phyloP scores from a whole-genome alignment of 2,113 vertebrate species.

The Cyphomyrus plagiostoma region DNA sequence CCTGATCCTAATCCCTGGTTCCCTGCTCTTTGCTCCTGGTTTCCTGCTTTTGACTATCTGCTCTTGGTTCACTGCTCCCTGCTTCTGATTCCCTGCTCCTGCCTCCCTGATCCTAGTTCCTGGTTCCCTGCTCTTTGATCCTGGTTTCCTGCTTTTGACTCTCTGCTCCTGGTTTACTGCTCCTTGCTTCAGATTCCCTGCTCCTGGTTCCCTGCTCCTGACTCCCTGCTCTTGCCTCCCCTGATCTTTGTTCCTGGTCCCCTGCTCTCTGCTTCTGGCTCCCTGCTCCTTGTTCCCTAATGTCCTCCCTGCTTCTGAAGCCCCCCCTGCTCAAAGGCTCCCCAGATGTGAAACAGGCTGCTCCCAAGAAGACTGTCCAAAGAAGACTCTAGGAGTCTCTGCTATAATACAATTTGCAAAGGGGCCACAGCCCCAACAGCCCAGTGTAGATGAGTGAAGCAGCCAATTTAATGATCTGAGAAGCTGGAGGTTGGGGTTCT shows the following conservation, averaged over 20 bases:
- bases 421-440: background rate
- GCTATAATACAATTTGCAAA: background rate
- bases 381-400: background rate
- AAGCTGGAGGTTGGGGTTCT: background rate
- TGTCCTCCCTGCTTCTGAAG: background rate
- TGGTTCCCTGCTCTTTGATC: background rate
- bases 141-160: background rate
- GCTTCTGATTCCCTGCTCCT: background rate
- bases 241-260: background rate
- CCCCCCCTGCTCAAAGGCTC: background rate
- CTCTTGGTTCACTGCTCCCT: background rate
- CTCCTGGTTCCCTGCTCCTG: background rate
- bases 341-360: background rate
- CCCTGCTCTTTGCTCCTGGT: background rate
- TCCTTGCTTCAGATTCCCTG: background rate
- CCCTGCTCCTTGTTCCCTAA: background rate
- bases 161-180: background rate
- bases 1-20: background rate
- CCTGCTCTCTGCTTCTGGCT: background rate
- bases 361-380: background rate
- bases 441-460: background rate
- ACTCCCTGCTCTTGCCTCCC: background rate
- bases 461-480: background rate
- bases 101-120: too few species aligned
- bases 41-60: background rate